These are phyloP conservation scores for Sisyra nigra DNA, from an alignment of 2,888 invertebrate species.

Conservation along the genomic window DNA sequence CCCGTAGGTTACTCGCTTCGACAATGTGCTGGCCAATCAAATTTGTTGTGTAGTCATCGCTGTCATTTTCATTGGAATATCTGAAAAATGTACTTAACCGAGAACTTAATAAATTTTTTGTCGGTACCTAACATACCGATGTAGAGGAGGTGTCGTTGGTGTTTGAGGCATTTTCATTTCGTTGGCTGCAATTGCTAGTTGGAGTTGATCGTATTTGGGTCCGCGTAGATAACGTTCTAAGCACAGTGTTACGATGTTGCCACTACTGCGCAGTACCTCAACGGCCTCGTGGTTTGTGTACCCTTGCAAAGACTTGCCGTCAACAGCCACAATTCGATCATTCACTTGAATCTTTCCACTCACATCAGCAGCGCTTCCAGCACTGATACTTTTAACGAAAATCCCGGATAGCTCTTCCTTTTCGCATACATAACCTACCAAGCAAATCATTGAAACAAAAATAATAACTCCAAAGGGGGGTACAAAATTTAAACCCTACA, in stretches of 20 bases:
- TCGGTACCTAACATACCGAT: slow-evolving; percentile 32
- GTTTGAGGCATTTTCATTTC: slow-evolving; percentile 44
- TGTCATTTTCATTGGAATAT: slow-evolving; percentile 2
- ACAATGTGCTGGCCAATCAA: slow-evolving; percentile 16
- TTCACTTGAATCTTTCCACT: slow-evolving; percentile 91
- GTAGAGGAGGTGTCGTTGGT: slow-evolving; percentile 34
- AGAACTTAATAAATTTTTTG: no score
- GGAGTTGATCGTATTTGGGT: slow-evolving; percentile 75
- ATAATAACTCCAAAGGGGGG: no score
- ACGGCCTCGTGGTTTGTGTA: slow-evolving; percentile 96
- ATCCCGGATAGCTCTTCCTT: slow-evolving; percentile 97
- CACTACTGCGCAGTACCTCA: slow-evolving; percentile 87
- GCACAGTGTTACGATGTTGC: slow-evolving; percentile 74
- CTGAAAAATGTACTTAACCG: neutral
- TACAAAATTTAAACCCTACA: no score
- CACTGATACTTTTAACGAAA: slow-evolving; percentile 95
- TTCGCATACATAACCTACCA: slow-evolving; percentile 79
- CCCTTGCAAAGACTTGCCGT: slow-evolving; percentile 84
- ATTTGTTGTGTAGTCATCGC: neutral
- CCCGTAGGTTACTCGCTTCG: slow-evolving; percentile 22
- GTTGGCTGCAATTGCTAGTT: slow-evolving; percentile 73
- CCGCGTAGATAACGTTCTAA: slow-evolving; percentile 82
- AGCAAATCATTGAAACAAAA: no score
- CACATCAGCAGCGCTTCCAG: slow-evolving; percentile 87
- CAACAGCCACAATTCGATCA: slow-evolving; percentile 97